Percentiles rank a stretch among this genome's conserved stretches.
phyloP scores from a whole-genome alignment of 2,797 vertebrate genomes.

The Sebastes flavidus region DNA sequence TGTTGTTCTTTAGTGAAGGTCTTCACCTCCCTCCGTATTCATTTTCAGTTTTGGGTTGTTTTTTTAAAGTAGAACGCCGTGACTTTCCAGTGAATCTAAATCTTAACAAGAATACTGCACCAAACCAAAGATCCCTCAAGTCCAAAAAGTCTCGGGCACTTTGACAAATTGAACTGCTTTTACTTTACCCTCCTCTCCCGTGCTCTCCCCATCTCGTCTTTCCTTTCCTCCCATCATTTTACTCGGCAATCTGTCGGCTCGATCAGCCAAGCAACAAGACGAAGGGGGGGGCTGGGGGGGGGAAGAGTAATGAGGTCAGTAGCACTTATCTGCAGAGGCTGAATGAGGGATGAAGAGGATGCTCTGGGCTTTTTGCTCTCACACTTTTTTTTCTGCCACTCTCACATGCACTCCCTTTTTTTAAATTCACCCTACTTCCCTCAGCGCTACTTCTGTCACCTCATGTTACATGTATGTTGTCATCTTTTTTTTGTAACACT shows the following conservation, averaged over 20 bases:
- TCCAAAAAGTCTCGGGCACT: background rate
- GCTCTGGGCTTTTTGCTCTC: conserved; percentile 25
- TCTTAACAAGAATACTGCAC: background rate
- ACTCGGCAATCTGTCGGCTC: conserved; percentile 37
- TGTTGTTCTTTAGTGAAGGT: background rate
- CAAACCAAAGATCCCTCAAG: background rate
- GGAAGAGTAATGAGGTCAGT: conserved; percentile 60
- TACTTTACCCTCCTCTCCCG: background rate
- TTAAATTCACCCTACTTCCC: background rate
- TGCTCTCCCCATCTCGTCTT: background rate
- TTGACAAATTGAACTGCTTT: background rate
- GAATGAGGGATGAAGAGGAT: conserved; percentile 36
- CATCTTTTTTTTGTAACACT: background rate
- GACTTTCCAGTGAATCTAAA: background rate
- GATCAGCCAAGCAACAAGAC: conserved; percentile 24
- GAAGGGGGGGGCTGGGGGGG: background rate
- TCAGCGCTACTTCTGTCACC: conserved; percentile 16
- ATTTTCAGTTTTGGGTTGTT: too few relatives aligned
- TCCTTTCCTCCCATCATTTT: conserved; percentile 14
- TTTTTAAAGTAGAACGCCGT: too few relatives aligned
- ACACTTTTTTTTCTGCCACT: conserved; percentile 1
- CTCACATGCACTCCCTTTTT: background rate
- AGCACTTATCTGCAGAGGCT: conserved; percentile 45
- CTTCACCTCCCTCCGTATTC: background rate
- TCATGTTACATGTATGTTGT: background rate